phyloP scores from a whole-genome alignment of 2,797 vertebrate genomes.

The Falco peregrinus region DNA sequence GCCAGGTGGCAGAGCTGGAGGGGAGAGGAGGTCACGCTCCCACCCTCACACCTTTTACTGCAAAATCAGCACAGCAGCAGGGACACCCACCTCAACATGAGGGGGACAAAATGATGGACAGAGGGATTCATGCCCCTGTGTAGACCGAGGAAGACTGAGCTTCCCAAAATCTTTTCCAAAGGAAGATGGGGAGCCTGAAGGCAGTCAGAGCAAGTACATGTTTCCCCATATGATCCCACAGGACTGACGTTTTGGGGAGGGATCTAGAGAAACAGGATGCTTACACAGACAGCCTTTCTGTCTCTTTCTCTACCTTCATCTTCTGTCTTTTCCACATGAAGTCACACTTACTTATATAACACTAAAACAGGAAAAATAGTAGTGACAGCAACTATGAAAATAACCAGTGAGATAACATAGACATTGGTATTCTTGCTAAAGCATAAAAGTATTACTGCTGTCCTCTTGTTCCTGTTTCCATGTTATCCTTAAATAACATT shows the following conservation, averaged over 20 bases:
- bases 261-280: neutral
- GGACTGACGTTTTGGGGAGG: neutral
- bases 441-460: neutral
- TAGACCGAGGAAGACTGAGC: neutral
- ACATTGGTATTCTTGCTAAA: neutral
- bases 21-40: neutral
- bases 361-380: neutral
- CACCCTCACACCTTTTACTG: neutral
- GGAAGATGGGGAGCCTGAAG: neutral
- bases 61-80: neutral
- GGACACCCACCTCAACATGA: neutral
- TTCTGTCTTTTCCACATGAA: neutral
- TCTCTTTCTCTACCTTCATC: neutral
- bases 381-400: neutral
- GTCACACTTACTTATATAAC: neutral
- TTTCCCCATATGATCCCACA: neutral
- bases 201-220: neutral
- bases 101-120: fast-evolving
- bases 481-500: neutral
- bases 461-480: neutral
- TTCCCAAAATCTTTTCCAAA: neutral
- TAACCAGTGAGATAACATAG: neutral
- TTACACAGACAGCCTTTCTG: neutral
- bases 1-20: neutral
- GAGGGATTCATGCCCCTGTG: neutral